Conservation (phyloP, 2,113 vertebrate species). For the Petrocephalus zakoni region DNA sequence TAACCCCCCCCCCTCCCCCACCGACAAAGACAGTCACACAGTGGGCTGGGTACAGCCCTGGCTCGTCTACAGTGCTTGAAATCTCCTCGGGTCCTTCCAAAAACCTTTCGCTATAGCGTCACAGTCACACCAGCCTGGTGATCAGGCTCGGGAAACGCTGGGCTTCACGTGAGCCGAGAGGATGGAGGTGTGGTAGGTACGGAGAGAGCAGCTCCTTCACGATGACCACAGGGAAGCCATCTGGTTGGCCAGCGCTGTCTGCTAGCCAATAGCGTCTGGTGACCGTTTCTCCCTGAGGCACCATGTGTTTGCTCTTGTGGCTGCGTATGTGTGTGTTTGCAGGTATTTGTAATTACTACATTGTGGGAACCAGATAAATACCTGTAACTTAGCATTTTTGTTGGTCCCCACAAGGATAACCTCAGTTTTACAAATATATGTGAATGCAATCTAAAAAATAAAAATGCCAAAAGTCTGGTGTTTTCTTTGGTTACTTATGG, state of each 20-base stretch:
- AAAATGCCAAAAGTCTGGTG: no score
- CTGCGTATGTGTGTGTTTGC: conserved; percentile 21
- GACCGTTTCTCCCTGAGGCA: neutral
- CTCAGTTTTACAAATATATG: no score
- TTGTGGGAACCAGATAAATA: no score
- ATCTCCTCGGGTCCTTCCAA: neutral
- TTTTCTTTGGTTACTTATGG: no score
- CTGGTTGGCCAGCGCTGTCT: neutral
- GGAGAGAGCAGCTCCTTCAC: neutral
- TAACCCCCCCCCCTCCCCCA: neutral
- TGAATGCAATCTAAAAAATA: no score
- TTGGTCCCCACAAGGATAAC: no score
- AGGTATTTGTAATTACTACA: conserved; percentile 22
- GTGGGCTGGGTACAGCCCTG: neutral
- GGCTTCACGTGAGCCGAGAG: neutral
- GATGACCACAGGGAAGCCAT: neutral
- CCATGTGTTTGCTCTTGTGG: conserved; percentile 12
- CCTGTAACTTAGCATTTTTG: no score
- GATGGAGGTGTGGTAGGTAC: neutral
- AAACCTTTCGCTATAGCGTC: neutral
- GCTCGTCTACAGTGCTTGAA: neutral
- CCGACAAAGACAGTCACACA: neutral
- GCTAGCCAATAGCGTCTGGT: neutral
- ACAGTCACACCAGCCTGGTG: neutral
- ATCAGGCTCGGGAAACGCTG: neutral